Percentiles rank a stretch among this genome's conserved stretches.
These are phyloP conservation scores for Botrylloides violaceus DNA, from an alignment of 23 tunicate genomes.

Conservation along the genomic window DNA sequence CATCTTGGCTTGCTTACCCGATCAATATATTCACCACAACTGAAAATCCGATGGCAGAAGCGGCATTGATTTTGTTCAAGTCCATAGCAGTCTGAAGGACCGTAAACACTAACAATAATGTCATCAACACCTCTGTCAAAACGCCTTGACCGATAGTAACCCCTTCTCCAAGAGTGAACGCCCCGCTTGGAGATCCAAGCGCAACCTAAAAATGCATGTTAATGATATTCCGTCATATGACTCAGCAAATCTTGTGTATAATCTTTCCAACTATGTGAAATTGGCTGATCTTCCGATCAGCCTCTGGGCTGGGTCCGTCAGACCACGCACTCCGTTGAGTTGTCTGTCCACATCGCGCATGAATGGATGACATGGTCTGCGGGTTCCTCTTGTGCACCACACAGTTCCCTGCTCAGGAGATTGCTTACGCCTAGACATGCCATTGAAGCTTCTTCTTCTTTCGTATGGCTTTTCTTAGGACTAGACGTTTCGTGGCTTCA, in stretches of 20 bases:
- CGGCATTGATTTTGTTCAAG: constrained; percentile 34
- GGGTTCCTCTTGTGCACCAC: neutral
- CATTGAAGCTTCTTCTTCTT: no score
- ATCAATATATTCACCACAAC: constrained; percentile 58
- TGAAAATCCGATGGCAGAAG: constrained; percentile 72
- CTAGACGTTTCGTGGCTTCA: no score
- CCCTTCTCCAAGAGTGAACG: constrained; percentile 37
- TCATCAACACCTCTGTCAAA: constrained; percentile 59
- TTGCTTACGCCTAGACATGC: neutral
- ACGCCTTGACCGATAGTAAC: constrained; percentile 48
- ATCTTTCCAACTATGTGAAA: neutral
- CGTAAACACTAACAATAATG: constrained; percentile 37
- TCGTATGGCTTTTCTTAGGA: no score
- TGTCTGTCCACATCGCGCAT: neutral
- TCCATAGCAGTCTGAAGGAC: constrained; percentile 73
- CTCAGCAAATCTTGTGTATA: no score
- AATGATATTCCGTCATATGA: no score
- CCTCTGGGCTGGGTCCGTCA: neutral
- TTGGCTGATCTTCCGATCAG: neutral
- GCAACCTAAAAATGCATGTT: constrained; percentile 32
- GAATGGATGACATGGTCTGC: no score
- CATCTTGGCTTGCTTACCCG: no score
- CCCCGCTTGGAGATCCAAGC: constrained; percentile 32
- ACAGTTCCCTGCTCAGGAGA: neutral
- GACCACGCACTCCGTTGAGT: neutral